These are phyloP conservation scores for Coenonympha glycerion DNA, from an alignment of 2,888 invertebrate genomes.

Conservation along the genomic window DNA sequence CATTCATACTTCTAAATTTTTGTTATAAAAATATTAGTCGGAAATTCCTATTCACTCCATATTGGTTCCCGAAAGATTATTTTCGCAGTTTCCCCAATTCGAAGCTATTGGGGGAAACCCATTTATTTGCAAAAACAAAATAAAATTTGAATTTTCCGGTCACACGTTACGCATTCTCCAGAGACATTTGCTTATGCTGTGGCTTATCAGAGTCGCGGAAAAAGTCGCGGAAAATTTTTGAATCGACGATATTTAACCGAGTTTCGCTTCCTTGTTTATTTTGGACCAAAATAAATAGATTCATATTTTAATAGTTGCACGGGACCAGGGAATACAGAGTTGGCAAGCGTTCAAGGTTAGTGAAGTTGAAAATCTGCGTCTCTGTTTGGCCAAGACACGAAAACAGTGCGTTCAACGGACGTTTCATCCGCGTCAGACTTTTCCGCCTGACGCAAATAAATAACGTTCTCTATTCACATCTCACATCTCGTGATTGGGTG, in stretches of 20 bases:
- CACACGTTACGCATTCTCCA: no score
- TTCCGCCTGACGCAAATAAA: constrained; percentile 47
- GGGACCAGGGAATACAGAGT: constrained; percentile 41
- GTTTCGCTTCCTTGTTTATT: constrained; percentile 39
- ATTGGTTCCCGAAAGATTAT: no score
- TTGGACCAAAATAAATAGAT: constrained; percentile 45
- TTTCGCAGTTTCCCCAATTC: no score
- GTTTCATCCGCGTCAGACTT: constrained; percentile 46
- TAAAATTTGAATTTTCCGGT: no score
- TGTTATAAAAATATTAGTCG: no score
- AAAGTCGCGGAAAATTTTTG: background rate
- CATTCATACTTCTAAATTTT: no score
- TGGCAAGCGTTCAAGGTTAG: constrained; percentile 73
- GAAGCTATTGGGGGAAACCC: no score
- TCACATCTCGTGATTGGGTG: constrained; percentile 11
- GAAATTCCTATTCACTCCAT: no score
- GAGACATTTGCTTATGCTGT: no score
- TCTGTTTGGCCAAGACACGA: constrained; percentile 62
- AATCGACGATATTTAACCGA: background rate
- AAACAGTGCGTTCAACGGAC: constrained; percentile 51
- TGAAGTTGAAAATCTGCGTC: constrained; percentile 61
- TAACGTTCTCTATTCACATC: constrained; percentile 7
- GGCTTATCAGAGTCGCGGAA: background rate
- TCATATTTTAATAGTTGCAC: constrained; percentile 47
- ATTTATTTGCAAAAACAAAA: no score